phyloP scores from a whole-genome alignment of 1,140 invertebrate species.

The Branchinecta lynchi region DNA sequence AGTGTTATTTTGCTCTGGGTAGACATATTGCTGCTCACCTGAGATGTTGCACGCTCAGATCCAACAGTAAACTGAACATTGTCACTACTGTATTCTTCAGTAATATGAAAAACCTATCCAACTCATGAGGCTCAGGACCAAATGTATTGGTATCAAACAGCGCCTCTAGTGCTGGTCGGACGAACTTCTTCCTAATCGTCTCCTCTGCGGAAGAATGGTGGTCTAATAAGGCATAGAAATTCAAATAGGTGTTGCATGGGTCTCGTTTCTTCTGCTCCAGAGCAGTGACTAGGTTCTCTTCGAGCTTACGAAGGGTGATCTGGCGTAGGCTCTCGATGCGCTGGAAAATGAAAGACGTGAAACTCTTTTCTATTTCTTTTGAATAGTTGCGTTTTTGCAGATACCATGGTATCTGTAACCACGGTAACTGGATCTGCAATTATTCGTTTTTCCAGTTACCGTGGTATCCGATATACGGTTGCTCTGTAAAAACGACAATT shows the following conservation, averaged over 20 bases:
- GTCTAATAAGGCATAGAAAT: neutral
- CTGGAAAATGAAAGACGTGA: too few relatives aligned
- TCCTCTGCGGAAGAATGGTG: neutral
- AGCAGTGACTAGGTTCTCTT: neutral
- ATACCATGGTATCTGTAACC: too few relatives aligned
- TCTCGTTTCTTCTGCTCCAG: neutral
- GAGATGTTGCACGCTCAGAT: neutral
- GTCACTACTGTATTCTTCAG: neutral
- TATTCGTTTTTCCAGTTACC: too few relatives aligned
- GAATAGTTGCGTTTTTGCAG: too few relatives aligned
- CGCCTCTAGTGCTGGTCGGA: neutral
- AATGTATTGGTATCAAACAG: conserved; percentile 1
- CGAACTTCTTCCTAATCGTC: neutral
- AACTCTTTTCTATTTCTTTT: too few relatives aligned
- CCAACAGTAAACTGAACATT: neutral
- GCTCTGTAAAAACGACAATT: too few relatives aligned
- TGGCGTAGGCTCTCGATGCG: neutral
- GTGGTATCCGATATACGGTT: too few relatives aligned
- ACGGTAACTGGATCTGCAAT: too few relatives aligned
- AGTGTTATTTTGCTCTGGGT: too few relatives aligned
- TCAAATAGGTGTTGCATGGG: neutral
- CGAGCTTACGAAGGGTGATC: neutral
- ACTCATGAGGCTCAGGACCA: neutral
- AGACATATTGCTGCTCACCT: neutral
- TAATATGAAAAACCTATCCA: neutral